Conservation (phyloP, 2,888 invertebrate species). For the Cataglyphis rosenhaueri region DNA sequence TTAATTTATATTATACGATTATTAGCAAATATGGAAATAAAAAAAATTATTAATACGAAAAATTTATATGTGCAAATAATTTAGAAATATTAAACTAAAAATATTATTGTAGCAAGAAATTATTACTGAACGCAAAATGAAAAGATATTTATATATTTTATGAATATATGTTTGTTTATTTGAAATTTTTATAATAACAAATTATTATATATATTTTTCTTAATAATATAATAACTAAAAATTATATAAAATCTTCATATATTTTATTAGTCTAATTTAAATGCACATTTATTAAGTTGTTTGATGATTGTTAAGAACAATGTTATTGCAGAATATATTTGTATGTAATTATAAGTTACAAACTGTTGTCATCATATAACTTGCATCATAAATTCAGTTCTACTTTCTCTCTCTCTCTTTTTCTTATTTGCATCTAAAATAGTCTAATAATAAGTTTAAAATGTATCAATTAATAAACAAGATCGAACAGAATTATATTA, state of each 20-base stretch:
- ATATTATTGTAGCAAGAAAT: background rate
- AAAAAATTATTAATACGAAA: too few relatives aligned
- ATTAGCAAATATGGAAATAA: background rate
- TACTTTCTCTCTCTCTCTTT: background rate
- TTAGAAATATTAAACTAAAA: background rate
- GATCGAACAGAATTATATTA: conserved; percentile 16
- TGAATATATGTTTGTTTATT: background rate
- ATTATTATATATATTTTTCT: background rate
- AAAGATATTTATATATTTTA: background rate
- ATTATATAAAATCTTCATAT: background rate
- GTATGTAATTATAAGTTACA: conserved; percentile 39
- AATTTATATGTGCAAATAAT: background rate
- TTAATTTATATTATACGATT: conserved; percentile 5
- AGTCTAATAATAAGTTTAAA: background rate
- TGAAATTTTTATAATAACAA: background rate
- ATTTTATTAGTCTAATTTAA: background rate
- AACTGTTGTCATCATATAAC: conserved; percentile 44
- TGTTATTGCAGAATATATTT: conserved; percentile 24
- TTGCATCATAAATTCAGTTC: conserved; percentile 31
- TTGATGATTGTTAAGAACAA: conserved; percentile 17
- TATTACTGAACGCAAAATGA: background rate
- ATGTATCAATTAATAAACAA: conserved; percentile 18
- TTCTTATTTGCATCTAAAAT: conserved; percentile 1
- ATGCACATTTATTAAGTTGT: conserved; percentile 19
- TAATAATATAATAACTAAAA: background rate